Base-by-base conservation (phyloP, 2,113 vertebrate genomes). In the Sebastes fasciatus region DNA sequence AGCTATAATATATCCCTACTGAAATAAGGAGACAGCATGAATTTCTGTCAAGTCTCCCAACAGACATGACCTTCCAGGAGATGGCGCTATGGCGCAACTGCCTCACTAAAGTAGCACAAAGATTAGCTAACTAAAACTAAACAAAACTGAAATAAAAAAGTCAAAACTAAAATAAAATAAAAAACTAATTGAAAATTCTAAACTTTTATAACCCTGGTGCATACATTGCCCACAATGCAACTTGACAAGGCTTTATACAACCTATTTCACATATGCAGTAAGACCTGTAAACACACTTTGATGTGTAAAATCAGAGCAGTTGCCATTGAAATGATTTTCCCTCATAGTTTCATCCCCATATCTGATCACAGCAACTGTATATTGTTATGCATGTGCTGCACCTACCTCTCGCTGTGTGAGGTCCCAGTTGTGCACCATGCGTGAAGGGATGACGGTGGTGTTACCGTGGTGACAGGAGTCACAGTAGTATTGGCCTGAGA, bases 341-440 rank as follows among this genome's bases (percentile, higher is more conserved):
- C 8, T n/a, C 6, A 13, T 21, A 23, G 34, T 19, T 11, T 66
- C 34, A 62, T 8, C 61, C 40, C 8, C 16, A 63, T 5, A 42
- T 66, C 45, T 4, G 43, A 66, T 13, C 8, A 16, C 12, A 16
- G 9, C 11, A 6, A 40, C 4, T 16, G 17, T n/a, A 9, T 8
- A 1, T 5, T 2, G 5, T 34, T 19, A 10, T 23, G 16, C 3
- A 1, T 16, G 10, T 45, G 45, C 26, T 61, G 60, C 6, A 45
- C 96, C 88, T 80, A 98, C 98, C 90, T 96, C 95, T 80, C 96
- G 94, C 21, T 94, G 95, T 0, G 77, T 79, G 34, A 99, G 95
- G 63, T 99, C 98, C 98, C 98, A 99, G 95, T 99, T 99, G 94
- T 99, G 98, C 88, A 99, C 95, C 94, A 99, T 94, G 80, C 97